Evolutionary conservation across 2,797 vertebrate genomes (phyloP).

Genomic region (Diglossa cyanea): DNA sequence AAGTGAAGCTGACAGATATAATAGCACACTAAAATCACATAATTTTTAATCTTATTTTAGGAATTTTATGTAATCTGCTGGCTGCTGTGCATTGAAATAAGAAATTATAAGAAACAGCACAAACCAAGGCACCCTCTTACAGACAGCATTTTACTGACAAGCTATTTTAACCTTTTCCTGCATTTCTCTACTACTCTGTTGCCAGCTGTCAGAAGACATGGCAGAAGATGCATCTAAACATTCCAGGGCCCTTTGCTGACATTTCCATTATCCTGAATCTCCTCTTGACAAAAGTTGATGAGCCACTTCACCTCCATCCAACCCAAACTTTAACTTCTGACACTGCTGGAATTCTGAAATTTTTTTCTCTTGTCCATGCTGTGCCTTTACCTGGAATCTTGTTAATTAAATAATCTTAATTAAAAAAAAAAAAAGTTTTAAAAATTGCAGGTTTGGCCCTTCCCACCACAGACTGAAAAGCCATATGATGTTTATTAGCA

Average conservation of each 20-base stretch:
- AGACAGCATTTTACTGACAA: not conserved
- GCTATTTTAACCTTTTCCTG: not conserved
- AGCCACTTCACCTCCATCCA: not conserved
- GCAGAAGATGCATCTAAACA: not conserved
- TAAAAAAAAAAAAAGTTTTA: not conserved
- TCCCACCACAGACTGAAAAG: conserved; percentile 7
- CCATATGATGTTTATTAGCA: conserved; percentile 43
- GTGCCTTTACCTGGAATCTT: not conserved
- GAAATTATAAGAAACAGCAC: not conserved
- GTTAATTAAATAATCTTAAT: not conserved
- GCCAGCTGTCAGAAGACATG: not conserved
- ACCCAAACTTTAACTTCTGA: not conserved
- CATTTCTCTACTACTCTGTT: not conserved
- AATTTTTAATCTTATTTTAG: not conserved
- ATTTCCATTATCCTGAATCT: not conserved
- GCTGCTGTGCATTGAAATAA: not conserved
- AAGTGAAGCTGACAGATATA: not conserved
- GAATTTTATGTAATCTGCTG: not conserved
- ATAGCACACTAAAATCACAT: not conserved
- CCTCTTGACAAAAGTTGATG: not conserved
- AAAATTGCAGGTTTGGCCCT: not conserved
- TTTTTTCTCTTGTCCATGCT: not conserved
- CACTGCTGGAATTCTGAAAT: not conserved
- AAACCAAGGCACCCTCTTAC: not conserved
- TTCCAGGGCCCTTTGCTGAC: not conserved